phyloP scores from a whole-genome alignment of 2,113 vertebrate genomes.

The Microcebus jonahi region DNA sequence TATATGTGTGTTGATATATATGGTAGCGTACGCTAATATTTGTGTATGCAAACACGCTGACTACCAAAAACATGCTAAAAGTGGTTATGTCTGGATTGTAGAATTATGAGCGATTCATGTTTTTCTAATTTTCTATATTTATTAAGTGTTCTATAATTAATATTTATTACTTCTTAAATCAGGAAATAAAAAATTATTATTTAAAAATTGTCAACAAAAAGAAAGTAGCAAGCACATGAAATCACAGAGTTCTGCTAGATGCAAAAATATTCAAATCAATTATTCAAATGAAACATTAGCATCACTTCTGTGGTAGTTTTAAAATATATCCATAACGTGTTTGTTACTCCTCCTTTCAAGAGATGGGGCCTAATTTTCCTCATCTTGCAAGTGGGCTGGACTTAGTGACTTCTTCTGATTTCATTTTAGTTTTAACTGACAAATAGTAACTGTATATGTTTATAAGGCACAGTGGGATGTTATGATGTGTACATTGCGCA shows the following conservation, averaged over 20 bases:
- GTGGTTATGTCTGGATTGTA: neutral
- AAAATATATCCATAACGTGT: neutral
- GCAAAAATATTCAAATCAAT: neutral
- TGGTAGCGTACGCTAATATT: neutral
- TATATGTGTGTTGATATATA: neutral
- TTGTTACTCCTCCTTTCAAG: neutral
- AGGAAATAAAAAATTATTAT: conserved; percentile 13
- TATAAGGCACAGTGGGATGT: neutral
- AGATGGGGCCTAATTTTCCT: neutral
- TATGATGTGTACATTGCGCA: neutral
- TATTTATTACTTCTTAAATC: neutral
- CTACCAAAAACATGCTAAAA: conserved; percentile 28
- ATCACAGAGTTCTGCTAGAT: neutral
- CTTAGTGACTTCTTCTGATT: neutral
- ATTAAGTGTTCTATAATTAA: conserved; percentile 8
- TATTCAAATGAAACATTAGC: neutral
- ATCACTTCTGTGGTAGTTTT: neutral
- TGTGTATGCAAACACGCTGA: neutral
- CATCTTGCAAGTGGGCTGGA: neutral
- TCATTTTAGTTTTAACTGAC: neutral
- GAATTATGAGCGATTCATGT: neutral
- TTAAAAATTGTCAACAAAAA: neutral
- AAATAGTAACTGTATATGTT: neutral
- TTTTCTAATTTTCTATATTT: conserved; percentile 34
- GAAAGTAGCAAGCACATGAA: neutral